Evolutionary conservation across 2,113 vertebrate genomes (phyloP), one percentile per base, ranked within the genome.

Genomic region (Oceanodroma tethys): DNA sequence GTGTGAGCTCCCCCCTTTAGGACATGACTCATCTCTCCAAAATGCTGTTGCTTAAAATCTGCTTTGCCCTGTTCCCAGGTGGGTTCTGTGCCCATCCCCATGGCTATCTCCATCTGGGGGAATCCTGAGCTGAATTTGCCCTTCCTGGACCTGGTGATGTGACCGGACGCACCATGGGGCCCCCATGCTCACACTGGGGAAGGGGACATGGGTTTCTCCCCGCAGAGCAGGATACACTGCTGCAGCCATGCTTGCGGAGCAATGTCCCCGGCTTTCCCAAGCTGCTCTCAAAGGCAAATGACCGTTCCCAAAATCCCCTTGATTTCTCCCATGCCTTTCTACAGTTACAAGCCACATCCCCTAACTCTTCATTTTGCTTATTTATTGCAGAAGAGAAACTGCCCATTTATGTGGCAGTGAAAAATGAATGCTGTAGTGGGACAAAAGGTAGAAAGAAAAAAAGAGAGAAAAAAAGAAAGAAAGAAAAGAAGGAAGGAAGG

Each of bases 241-340:
- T n/a, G 42, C 45, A 60, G 2, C 58, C 2, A 0, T 6, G 27
- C 4, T 73, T 13, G 40, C 4, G 3, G 26, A 62, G 36, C 30
- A 52, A 11, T 12, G 10, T 3, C 20, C 59, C 70, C 48, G 22
- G 20, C 8, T 30, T 50, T 25, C 8, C 53, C 13, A 13, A 55
- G 22, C 0, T 34, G 30, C 12, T 76, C 25, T 55, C 2, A 2
- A 53, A 72, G 19, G 30, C 45, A 90, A 79, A 74, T 32, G 5
- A 7, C 20, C 0, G 0, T 62, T 6, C 23, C 47, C 5, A 2
- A 58, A 36, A 81, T 25, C 11, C 16, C 8, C 12, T 30, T 30
- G 22, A n/a, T 71, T 91, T 60, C 52, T 40, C 25, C 36, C 11
- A 11, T 17, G 11, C 15, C 8, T 55, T 78, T 70, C 56, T 50